Evolutionary conservation across 2,888 invertebrate species (phyloP), one percentile per base, ranked within the genome.

Genomic region (Phaonia tiefii): DNA sequence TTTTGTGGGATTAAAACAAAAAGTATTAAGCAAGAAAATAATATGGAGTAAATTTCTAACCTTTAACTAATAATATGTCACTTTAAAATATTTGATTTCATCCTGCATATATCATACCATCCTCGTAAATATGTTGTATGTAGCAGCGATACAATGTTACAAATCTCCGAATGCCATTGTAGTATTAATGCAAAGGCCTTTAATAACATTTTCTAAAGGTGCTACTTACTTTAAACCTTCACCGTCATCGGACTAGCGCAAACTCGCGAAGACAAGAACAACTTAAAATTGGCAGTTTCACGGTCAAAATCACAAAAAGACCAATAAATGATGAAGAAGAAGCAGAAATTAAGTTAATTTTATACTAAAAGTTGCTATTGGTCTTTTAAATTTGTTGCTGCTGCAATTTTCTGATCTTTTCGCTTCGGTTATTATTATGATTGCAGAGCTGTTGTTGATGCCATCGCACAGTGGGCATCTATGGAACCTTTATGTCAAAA

Each of bases 221-320:
- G 75, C 75, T 65, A 73, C 73, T 76, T 80, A 80, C 67, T 17
- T 69, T 69, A 60, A 76, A 80, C 73, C 3, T 31, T 31, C 69
- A 76, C 75, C 80, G 75, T 39, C 39, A 42, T 11, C 39, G 22
- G 2, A 42, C n/a, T 10, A 1, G 42, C 13, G 42, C 54, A 54
- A 11, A 54, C 10, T 13, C 22, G 22, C 63, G 20, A 17, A 11
- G 37, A 63, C 42, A 42, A 31, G 20, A 1, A n/a, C 60, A 42
- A 22, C 63, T 63, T 75, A 81, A 84, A 83, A 84, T 84, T 84
- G 84, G 83, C 84, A 84, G 83, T 83, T 84, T 83, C 83, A 84
- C 81, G 81, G 76, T 80, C 66, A 80, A 75, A 80, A 37, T 20
- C 10, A 17, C 10, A 22, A 11, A 60, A 79, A 82, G 67, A 75